These are phyloP conservation scores for Porites lobata DNA, from an alignment of 92 coral and sea anemone genomes.

Conservation along the genomic window DNA sequence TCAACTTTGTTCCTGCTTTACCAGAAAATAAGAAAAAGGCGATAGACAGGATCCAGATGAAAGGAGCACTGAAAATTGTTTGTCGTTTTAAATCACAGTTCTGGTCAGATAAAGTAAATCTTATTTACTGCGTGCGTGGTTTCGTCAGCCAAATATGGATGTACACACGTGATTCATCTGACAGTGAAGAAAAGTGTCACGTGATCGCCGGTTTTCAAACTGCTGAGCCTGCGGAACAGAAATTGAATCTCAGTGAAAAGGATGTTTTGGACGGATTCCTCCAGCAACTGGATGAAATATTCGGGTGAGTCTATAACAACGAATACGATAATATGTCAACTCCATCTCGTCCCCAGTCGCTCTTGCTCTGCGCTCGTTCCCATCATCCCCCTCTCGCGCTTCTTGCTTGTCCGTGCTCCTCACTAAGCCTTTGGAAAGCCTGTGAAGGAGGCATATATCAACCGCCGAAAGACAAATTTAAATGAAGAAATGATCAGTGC, in stretches of 20 bases:
- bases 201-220: conserved; percentile 91
- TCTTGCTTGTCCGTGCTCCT: no score
- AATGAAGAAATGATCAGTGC: no score
- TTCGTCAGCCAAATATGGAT: conserved; percentile 90
- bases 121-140: conserved; percentile 20
- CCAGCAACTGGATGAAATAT: conserved; percentile 85
- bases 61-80: conserved; percentile 86
- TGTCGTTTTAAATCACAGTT: conserved; percentile 86
- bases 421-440: no score
- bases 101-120: conserved; percentile 71
- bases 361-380: no score
- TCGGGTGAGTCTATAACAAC: conserved; percentile 62
- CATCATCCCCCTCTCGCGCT: no score
- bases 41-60: conserved; percentile 81
- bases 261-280: conserved; percentile 81
- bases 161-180: conserved; percentile 78
- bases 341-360: no score
- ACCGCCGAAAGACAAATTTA: no score
- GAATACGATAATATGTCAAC: not conserved
- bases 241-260: conserved; percentile 72
- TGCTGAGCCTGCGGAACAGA: conserved; percentile 82
- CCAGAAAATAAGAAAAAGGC: conserved; percentile 82
- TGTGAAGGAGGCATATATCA: no score
- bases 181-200: conserved; percentile 83
- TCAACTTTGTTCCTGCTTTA: conserved; percentile 78